Evolutionary conservation across 2,797 vertebrate species (phyloP), one percentile per base, ranked within the genome.

Genomic region (Dendrocincla tyrannina): DNA sequence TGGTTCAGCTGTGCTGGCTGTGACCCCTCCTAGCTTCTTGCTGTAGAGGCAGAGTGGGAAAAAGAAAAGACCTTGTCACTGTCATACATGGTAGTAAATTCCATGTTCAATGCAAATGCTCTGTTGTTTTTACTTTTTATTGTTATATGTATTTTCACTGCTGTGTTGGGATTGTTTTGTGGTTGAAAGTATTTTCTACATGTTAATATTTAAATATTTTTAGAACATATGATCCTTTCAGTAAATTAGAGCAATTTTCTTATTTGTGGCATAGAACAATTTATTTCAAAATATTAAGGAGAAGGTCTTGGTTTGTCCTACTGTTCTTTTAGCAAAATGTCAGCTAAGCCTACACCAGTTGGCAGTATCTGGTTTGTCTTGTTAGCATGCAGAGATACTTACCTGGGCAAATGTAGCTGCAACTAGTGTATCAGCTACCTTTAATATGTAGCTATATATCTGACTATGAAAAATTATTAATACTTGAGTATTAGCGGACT

Each of bases 201-300:
- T 75, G 53, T 89, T 94, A 85, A 35, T 76, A 92, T 93, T 95
- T 93, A 93, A 81, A 52, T 95, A 85, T 96, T 94, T 97, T 94
- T 93, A 58, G 50, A 75, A 81, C 35, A 93, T 88, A 67, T 86
- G 60, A 91, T 86, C 64, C 66, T 95, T 94, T 87, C 37, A 52
- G 63, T 90, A 94, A 87, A 79, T 67, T 88, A 80, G 69, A 92
- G 73, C 46, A 63, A 22, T 93, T 93, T 95, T 59, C 73, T 95
- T 68, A 81, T 96, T 96, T 94, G 32, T 93, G 91, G 47, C 82
- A 41, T 28, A 90, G 83, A 96, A 76, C 55, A 37, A 55, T 97
- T 95, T 97, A 92, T 84, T 96, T 96, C 55, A 92, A 91, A 94
- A 87, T 88, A 88, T 59, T 94, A 95, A 92, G 83, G 72, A 94